phyloP scores from a whole-genome alignment of 2,113 vertebrate species.

The Manacus vitellinus region DNA sequence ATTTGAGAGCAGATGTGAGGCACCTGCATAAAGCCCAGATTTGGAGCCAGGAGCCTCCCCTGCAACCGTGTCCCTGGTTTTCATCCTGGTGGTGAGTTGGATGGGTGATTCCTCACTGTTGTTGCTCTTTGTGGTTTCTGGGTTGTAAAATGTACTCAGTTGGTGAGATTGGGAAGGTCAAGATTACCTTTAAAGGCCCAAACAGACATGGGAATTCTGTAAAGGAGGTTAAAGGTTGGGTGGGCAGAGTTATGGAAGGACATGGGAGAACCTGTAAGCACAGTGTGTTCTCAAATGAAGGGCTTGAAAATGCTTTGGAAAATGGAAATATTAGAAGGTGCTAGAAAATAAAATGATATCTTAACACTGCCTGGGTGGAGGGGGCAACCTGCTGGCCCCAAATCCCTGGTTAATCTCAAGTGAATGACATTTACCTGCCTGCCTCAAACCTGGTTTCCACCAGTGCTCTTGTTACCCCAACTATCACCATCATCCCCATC shows the following conservation, averaged over 20 bases:
- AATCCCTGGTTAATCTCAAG: no score
- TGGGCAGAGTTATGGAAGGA: not conserved
- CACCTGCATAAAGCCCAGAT: accelerated
- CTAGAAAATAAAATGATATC: not conserved
- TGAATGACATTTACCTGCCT: not conserved
- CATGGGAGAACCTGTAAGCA: not conserved
- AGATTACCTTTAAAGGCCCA: not conserved
- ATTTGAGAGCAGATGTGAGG: not conserved
- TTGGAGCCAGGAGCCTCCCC: not conserved
- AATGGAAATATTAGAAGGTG: not conserved
- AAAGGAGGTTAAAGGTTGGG: not conserved
- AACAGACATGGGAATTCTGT: not conserved
- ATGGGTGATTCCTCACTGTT: not conserved
- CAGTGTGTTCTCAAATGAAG: not conserved
- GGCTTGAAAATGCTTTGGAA: not conserved
- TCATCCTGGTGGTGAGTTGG: not conserved
- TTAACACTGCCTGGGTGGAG: not conserved
- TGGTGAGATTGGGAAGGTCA: not conserved
- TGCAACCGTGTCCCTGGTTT: not conserved
- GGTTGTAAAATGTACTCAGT: not conserved
- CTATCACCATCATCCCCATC: accelerated
- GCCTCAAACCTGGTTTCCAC: not conserved
- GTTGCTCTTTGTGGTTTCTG: not conserved
- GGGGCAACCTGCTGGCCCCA: not conserved
- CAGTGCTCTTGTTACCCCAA: not conserved